phyloP scores from a whole-genome alignment of 37 sponge, comb jelly and placozoan species.

The Agelas oroides region DNA sequence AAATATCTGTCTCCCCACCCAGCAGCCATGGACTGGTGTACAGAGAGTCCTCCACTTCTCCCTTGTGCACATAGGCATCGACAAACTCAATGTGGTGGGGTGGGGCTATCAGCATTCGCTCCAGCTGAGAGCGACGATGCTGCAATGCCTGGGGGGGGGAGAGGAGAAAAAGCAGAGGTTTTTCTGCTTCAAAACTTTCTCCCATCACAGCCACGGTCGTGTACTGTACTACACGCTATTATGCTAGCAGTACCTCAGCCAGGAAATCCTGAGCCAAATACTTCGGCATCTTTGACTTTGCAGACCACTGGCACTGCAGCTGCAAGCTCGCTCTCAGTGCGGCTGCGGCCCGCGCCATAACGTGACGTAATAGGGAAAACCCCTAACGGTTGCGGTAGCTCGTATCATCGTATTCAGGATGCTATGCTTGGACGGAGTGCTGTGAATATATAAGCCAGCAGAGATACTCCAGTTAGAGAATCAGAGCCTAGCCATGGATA shows the following conservation, averaged over 20 bases:
- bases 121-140: slow-evolving; percentile 49
- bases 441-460: no score
- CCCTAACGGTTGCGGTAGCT: not conserved
- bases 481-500: not conserved
- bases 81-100: slow-evolving; percentile 76
- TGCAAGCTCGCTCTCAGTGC: not conserved
- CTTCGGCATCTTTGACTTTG: slow-evolving; percentile 41
- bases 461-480: no score
- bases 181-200: no score
- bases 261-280: slow-evolving; percentile 71
- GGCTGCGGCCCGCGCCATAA: not conserved
- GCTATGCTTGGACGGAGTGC: not conserved
- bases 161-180: not conserved
- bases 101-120: slow-evolving; percentile 50
- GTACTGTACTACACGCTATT: no score
- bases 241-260: slow-evolving; percentile 32
- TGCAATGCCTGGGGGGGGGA: slow-evolving; percentile 43
- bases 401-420: no score
- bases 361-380: no score
- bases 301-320: not conserved
- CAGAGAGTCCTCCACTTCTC: slow-evolving; percentile 14
- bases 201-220: no score
- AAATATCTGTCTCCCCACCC: not conserved
- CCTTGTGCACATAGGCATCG: slow-evolving; percentile 64
- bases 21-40: slow-evolving; percentile 52